phyloP scores from a whole-genome alignment of 2,113 vertebrate species.

The Eptesicus fuscus region DNA sequence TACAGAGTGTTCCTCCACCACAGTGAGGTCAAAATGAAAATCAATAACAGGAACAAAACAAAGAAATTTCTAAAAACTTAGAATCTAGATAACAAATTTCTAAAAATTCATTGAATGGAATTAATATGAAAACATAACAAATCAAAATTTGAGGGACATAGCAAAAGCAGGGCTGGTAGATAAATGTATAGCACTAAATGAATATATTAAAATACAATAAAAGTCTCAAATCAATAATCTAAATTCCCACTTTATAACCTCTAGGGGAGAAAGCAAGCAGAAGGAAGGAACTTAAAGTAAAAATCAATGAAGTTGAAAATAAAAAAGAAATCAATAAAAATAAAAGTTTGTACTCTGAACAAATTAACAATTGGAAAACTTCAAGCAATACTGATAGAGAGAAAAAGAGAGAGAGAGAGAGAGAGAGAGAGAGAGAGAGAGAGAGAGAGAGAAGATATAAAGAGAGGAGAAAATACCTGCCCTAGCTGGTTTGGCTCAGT shows the following conservation, averaged over 20 bases:
- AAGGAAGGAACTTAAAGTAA: not conserved
- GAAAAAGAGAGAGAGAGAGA: not conserved
- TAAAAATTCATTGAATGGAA: not conserved
- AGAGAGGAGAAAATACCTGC: not conserved
- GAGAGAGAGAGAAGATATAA: not conserved
- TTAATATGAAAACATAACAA: not conserved
- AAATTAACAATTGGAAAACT: not conserved
- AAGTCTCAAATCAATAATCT: not conserved
- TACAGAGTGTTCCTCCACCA: not conserved
- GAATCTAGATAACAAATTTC: not conserved
- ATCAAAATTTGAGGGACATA: not conserved
- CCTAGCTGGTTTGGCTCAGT: too few relatives aligned
- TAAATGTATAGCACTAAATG: not conserved
- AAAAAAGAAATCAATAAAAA: not conserved
- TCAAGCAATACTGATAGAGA: not conserved
- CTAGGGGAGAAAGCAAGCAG: not conserved
- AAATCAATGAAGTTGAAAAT: not conserved
- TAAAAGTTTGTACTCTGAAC: not conserved
- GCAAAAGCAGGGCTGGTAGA: not conserved
- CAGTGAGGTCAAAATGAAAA: not conserved
- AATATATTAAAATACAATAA: not conserved
- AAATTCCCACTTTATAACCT: not conserved
- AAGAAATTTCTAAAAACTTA: not conserved
- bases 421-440: not conserved
- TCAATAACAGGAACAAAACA: not conserved